phyloP scores from a whole-genome alignment of 2,888 invertebrate species.

The Pomacea canaliculata region DNA sequence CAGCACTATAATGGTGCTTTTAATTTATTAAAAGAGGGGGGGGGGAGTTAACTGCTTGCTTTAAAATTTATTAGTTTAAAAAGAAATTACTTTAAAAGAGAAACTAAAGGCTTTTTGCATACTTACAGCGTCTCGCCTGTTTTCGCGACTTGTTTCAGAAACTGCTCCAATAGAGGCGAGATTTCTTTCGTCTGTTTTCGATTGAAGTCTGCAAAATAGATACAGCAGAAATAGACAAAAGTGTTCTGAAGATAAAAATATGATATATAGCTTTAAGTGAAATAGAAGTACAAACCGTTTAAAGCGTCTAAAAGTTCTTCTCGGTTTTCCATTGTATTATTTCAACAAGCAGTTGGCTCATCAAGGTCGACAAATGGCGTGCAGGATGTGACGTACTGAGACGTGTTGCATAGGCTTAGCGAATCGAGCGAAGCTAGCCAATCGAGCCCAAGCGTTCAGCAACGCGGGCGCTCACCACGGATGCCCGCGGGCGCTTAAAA shows the following conservation, averaged over 20 bases:
- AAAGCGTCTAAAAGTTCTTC: constrained; percentile 61
- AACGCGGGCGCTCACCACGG: too few relatives aligned
- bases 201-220: constrained; percentile 70
- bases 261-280: not conserved
- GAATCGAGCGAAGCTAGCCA: too few relatives aligned
- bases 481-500: too few relatives aligned
- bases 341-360: constrained; percentile 31
- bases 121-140: constrained; percentile 87
- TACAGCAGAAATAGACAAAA: constrained; percentile 3
- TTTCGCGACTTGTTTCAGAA: constrained; percentile 89
- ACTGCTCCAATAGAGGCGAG: constrained; percentile 89
- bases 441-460: too few relatives aligned
- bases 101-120: too few relatives aligned
- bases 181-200: constrained; percentile 83
- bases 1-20: too few relatives aligned
- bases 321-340: constrained; percentile 61
- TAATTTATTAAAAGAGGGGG: too few relatives aligned
- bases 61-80: too few relatives aligned
- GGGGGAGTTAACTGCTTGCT: too few relatives aligned
- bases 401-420: too few relatives aligned
- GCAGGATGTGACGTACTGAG: constrained; percentile 44
- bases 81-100: too few relatives aligned
- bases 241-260: not conserved
- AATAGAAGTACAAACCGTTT: constrained; percentile 42
- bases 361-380: constrained; percentile 51